Conservation (phyloP, 2,797 vertebrate genomes). For the Toxotes lorentzi region DNA sequence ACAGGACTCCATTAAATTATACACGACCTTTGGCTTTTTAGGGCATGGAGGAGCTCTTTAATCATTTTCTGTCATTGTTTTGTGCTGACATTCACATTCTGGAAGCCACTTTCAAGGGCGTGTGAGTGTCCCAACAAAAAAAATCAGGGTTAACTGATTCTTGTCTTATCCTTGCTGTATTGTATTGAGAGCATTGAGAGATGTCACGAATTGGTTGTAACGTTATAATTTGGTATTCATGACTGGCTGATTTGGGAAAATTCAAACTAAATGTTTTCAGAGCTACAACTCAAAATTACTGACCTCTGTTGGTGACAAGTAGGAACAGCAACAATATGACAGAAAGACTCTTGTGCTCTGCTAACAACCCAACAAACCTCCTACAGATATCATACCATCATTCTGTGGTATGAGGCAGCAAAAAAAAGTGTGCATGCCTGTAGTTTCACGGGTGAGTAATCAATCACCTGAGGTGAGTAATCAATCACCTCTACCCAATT, state of each 20-base stretch:
- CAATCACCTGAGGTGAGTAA: too few species aligned
- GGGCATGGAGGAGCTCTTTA: constrained; percentile 27
- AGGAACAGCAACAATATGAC: not conserved
- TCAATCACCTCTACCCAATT: not conserved
- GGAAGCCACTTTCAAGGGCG: constrained; percentile 12
- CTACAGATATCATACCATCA: not conserved
- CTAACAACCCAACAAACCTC: too few species aligned
- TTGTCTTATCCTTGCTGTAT: not conserved
- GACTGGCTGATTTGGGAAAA: not conserved
- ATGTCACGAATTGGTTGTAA: not conserved
- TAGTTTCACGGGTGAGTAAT: not conserved
- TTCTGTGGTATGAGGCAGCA: not conserved
- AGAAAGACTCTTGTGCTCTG: too few species aligned
- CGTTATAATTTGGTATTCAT: not conserved
- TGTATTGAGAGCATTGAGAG: not conserved
- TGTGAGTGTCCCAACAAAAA: not conserved
- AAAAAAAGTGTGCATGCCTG: not conserved
- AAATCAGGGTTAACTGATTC: constrained; percentile 18
- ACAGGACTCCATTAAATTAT: constrained; percentile 58
- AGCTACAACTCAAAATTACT: too few species aligned
- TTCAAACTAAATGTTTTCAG: too few species aligned
- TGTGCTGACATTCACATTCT: constrained; percentile 46
- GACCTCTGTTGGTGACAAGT: not conserved
- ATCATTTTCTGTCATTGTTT: constrained; percentile 50
- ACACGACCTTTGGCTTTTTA: constrained; percentile 45